phyloP scores from a whole-genome alignment of 2,113 vertebrate species.

The Malaclemys terrapin region DNA sequence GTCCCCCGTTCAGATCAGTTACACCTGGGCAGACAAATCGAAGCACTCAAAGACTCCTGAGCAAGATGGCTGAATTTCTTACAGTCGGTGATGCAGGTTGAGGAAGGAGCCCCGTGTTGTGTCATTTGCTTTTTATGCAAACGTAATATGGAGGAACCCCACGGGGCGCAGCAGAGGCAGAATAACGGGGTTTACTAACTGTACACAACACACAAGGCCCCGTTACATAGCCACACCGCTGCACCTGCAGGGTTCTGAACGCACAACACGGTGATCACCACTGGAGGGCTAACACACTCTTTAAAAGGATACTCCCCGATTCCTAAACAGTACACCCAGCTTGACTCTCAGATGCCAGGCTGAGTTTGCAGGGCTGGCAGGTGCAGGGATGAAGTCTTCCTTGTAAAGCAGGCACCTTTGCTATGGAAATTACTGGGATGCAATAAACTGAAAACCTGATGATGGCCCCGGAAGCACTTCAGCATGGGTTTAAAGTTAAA shows the following conservation, averaged over 20 bases:
- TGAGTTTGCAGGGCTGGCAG: not conserved
- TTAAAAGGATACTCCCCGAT: not conserved
- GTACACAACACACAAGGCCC: not conserved
- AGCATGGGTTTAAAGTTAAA: not conserved
- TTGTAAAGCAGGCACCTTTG: not conserved
- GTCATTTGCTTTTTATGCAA: not conserved
- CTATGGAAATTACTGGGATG: not conserved
- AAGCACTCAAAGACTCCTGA: not conserved
- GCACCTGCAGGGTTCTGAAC: not conserved
- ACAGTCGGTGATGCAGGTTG: not conserved
- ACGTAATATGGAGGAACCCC: not conserved
- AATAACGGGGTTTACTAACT: not conserved
- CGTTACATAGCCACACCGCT: not conserved
- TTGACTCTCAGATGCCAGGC: not conserved
- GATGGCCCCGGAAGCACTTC: not conserved
- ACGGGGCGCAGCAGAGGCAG: not conserved
- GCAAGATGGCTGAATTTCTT: not conserved
- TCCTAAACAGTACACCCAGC: not conserved
- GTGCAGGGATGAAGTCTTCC: not conserved
- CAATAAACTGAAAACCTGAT: not conserved
- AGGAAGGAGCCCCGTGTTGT: not conserved
- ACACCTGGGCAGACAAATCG: not conserved
- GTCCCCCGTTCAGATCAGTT: not conserved
- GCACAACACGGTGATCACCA: no score
- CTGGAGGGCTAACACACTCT: not conserved